Conservation (phyloP, 2,888 invertebrate genomes). For the Rhingia rostrata region DNA sequence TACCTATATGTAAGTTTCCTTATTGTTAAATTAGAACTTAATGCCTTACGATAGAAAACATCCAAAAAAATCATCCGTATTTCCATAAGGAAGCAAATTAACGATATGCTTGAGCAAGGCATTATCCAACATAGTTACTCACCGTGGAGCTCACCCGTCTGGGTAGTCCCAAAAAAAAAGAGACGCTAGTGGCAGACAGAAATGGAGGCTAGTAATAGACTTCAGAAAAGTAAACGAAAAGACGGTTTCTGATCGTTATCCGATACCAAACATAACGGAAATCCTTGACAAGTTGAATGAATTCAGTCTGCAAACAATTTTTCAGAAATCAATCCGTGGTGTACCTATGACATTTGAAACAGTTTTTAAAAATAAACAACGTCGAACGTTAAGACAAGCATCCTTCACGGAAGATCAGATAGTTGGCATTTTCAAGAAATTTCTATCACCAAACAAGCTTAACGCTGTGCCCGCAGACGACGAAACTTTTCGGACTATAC, state of each 20-base stretch:
- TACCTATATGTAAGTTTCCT: too few relatives aligned
- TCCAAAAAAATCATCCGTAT: too few relatives aligned
- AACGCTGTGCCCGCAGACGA: neutral
- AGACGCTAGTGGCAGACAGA: conserved; percentile 7
- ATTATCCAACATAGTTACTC: conserved; percentile 40
- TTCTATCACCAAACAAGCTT: neutral
- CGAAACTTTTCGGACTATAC: neutral
- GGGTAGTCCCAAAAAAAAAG: conserved; percentile 35
- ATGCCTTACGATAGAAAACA: too few relatives aligned
- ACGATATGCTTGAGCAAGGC: conserved; percentile 34
- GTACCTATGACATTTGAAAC: neutral
- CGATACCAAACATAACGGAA: too few relatives aligned
- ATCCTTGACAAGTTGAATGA: conserved; percentile 15
- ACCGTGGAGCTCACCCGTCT: conserved; percentile 15
- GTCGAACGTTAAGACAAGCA: neutral
- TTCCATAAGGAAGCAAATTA: conserved; percentile 19
- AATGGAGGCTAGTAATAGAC: conserved; percentile 34
- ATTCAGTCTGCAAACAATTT: neutral
- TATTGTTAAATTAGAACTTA: too few relatives aligned
- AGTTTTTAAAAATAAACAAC: conserved; percentile 1
- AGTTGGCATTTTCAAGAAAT: neutral
- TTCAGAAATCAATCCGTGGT: neutral
- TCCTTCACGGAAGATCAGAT: neutral
- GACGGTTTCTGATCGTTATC: too few relatives aligned
- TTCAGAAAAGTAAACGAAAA: too few relatives aligned